Evolutionary conservation across 2,113 vertebrate genomes (phyloP).

Genomic region (Chloropsis hardwickii): DNA sequence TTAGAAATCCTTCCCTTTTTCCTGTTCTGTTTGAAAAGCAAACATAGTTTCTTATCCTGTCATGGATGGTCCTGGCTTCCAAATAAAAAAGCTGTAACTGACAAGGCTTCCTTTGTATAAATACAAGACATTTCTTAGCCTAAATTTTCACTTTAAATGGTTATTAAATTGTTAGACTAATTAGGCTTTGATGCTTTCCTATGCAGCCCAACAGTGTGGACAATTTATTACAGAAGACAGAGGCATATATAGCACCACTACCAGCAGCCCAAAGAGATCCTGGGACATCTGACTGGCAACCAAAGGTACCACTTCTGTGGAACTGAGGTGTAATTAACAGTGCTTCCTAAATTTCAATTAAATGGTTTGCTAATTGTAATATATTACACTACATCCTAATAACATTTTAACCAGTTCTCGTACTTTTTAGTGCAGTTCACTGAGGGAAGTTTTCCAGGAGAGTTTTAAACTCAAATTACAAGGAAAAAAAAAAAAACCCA

Average conservation of each 20-base stretch:
- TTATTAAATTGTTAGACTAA: background rate
- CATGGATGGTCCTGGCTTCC: background rate
- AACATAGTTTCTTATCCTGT: background rate
- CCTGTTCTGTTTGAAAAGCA: background rate
- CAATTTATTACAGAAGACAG: background rate
- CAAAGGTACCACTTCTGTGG: conserved; percentile 42
- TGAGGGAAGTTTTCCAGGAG: background rate
- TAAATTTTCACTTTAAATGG: background rate
- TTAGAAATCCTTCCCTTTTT: background rate
- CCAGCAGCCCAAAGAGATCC: background rate
- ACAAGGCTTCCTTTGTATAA: background rate
- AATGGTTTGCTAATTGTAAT: background rate
- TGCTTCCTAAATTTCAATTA: background rate
- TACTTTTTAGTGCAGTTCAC: background rate
- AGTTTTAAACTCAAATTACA: background rate
- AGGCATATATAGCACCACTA: background rate
- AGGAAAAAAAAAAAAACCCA: fast-evolving
- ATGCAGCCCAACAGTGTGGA: conserved; percentile 2
- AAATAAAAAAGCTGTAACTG: background rate
- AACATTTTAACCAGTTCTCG: background rate
- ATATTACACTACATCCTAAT: background rate
- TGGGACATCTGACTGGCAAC: background rate
- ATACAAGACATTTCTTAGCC: background rate
- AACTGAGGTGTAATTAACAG: background rate
- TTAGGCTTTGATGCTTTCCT: background rate